Evolutionary conservation across 2,888 invertebrate species (phyloP), one percentile per base, ranked within the genome.

Genomic region (Chydorus sphaericus): DNA sequence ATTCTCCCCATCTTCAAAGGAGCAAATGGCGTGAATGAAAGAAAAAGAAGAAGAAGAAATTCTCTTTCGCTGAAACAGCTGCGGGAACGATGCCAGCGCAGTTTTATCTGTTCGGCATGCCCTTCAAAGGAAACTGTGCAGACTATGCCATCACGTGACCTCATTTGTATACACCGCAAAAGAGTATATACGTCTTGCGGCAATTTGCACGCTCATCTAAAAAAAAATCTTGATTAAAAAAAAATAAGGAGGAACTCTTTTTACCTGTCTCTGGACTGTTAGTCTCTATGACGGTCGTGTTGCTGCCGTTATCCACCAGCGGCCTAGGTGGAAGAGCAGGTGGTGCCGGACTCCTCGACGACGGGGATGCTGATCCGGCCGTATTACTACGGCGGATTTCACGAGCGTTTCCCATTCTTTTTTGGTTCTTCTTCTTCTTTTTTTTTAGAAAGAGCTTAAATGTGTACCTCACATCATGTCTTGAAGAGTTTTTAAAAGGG

Each of bases 241-340:
- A 23, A 44, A 23, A 44, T 26, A 4, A 14, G 8, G 3, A 7
- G 4, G 44, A 44, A 14, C 10, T 44, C 8, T 16, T 39, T 8
- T 44, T 44, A 44, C 44, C 44, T 44, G 44, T 28, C 11, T 44
- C 44, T 44, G 23, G 44, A 20, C 28, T 44, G n/a, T n/a, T n/a
- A n/a, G n/a, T n/a, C 28, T 44, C 44, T 14, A 44, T 26, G 8
- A 44, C 39, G 18, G 20, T 6, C 1, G 44, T 5, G 44, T 44
- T 44, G 44, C 26, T 23, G 26, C 23, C 28, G 18, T 26, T 44
- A 23, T 44, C 44, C 26, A 44, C 44, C 44, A 54, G 36, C 16
- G 54, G 54, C 18, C 54, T 8, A 10, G 54, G 54, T 28, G 54
- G 54, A 28, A 54, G 38, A 38, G 54, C 54, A 54, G 54, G 54